These are phyloP conservation scores for Trypoxylus dichotomus DNA, from an alignment of 1,140 invertebrate genomes.

Conservation along the genomic window DNA sequence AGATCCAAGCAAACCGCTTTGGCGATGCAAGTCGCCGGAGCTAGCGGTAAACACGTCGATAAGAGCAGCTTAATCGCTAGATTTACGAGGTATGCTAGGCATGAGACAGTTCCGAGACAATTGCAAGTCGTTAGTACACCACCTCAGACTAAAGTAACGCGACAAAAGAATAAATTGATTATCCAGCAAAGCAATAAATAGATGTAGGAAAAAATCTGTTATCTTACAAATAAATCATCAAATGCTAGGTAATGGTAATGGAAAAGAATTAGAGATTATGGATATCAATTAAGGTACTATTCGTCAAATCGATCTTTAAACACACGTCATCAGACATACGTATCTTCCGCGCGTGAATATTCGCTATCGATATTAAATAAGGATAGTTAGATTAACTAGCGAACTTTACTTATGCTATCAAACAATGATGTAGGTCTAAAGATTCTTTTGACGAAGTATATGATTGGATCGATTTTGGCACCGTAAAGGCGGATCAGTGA, in stretches of 20 bases:
- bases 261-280: neutral
- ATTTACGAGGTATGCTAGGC: slow-evolving; percentile 46
- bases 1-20: slow-evolving; percentile 43
- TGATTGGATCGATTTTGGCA: no score
- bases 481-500: no score
- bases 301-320: no score
- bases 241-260: neutral
- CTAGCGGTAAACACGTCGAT: slow-evolving; percentile 43
- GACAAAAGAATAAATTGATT: slow-evolving; percentile 75
- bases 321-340: no score
- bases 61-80: slow-evolving; percentile 49
- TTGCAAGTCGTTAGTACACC: slow-evolving; percentile 60
- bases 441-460: neutral
- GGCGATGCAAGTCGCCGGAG: slow-evolving; percentile 43
- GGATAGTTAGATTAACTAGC: no score
- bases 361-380: no score
- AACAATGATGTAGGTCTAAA: neutral
- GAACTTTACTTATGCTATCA: no score
- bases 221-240: neutral
- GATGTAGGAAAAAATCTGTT: neutral
- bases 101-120: slow-evolving; percentile 58
- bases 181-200: slow-evolving; percentile 63
- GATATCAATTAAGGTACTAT: no score
- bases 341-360: no score
- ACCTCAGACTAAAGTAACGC: slow-evolving; percentile 71